Percentiles rank a stretch among this genome's conserved stretches.
These are phyloP conservation scores for Danio albolineatus DNA, from an alignment of 2,797 vertebrate genomes.

Conservation along the genomic window DNA sequence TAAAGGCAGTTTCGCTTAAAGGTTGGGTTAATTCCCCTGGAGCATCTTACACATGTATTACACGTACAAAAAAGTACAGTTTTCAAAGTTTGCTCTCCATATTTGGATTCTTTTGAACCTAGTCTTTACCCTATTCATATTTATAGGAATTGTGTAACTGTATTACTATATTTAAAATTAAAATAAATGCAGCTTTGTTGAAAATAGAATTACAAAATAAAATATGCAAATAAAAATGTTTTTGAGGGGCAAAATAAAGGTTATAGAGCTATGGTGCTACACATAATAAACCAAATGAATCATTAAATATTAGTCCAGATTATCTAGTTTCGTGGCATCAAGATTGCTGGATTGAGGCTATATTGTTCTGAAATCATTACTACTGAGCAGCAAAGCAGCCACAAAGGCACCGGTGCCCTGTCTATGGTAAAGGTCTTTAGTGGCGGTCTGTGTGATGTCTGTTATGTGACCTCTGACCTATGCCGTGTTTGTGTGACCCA, in stretches of 20 bases:
- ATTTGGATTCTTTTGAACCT: no score
- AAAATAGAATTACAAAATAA: not conserved
- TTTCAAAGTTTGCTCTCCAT: no score
- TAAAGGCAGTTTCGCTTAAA: no score
- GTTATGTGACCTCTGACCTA: conserved; percentile 57
- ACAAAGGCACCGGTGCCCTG: not conserved
- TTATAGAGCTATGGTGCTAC: not conserved
- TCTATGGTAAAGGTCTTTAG: not conserved
- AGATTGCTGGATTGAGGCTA: not conserved
- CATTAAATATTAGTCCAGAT: not conserved
- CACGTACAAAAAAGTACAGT: no score
- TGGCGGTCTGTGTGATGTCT: conserved; percentile 57
- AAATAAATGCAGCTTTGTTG: no score
- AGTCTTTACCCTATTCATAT: no score
- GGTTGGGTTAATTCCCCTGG: no score
- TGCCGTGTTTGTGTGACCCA: conserved; percentile 64
- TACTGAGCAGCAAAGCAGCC: not conserved
- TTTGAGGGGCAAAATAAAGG: not conserved
- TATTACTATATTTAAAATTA: no score
- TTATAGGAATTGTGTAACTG: no score
- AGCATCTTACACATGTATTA: no score
- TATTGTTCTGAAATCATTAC: not conserved
- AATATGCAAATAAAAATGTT: not conserved
- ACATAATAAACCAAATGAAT: not conserved
- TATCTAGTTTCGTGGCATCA: not conserved